Evolutionary conservation across 2,888 invertebrate species (phyloP).

Genomic region (Acleris sparsana): DNA sequence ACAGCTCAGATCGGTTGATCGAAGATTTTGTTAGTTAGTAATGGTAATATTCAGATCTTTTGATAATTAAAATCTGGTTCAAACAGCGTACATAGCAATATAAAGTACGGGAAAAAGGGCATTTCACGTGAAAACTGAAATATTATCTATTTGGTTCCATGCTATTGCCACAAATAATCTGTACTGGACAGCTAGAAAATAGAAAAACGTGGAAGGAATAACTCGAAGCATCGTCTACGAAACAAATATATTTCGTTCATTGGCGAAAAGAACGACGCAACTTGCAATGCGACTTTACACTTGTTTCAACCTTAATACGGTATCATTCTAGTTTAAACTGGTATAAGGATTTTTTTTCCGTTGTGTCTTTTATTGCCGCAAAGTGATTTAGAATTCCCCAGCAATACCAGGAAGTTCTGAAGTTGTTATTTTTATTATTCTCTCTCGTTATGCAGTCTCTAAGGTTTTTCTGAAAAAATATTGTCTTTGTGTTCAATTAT

Average conservation of each 20-base stretch:
- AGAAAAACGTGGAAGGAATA: conserved; percentile 24
- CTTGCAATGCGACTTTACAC: too few relatives aligned
- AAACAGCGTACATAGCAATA: too few relatives aligned
- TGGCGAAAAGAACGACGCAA: too few relatives aligned
- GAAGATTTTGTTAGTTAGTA: too few relatives aligned
- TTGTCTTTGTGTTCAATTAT: not conserved
- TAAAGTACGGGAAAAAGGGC: too few relatives aligned
- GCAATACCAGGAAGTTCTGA: not conserved
- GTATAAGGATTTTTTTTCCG: too few relatives aligned
- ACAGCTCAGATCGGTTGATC: too few relatives aligned
- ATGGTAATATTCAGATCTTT: too few relatives aligned
- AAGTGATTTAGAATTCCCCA: not conserved
- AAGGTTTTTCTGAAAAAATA: not conserved
- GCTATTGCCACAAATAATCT: conserved; percentile 17
- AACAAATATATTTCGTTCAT: conserved; percentile 12
- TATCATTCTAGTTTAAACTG: too few relatives aligned
- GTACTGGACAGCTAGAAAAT: conserved; percentile 12
- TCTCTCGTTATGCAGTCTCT: not conserved
- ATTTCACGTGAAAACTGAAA: not conserved
- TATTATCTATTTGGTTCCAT: not conserved
- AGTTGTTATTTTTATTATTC: not conserved
- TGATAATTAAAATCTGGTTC: too few relatives aligned
- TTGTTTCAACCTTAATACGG: too few relatives aligned
- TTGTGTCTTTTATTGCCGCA: too few relatives aligned
- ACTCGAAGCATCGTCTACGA: not conserved